Conservation (phyloP, 2,113 vertebrate species). For the Bostrychus sinensis region DNA sequence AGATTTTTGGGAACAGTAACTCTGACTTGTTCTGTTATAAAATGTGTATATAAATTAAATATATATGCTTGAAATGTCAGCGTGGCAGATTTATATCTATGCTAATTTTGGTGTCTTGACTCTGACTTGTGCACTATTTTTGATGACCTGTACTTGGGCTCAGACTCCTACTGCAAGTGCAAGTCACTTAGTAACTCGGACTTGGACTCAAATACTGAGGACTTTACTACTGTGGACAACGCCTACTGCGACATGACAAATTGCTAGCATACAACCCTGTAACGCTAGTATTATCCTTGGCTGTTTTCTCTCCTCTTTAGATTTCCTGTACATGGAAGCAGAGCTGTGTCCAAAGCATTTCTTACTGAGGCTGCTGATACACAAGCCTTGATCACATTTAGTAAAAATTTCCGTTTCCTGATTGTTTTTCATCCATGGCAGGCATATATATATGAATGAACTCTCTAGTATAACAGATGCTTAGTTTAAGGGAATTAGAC, state of each 20-base stretch:
- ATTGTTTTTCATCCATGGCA: conserved; percentile 24
- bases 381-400: conserved; percentile 12
- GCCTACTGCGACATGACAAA: conserved; percentile 20
- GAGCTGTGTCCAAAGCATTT: conserved; percentile 35
- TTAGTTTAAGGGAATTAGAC: conserved; percentile 45
- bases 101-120: too few relatives aligned
- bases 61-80: too few relatives aligned
- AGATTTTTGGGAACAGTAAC: too few relatives aligned
- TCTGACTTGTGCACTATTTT: too few relatives aligned
- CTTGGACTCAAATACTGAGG: conserved; percentile 25
- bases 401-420: conserved; percentile 15
- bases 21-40: too few relatives aligned
- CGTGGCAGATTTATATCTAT: too few relatives aligned
- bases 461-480: conserved; percentile 43
- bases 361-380: conserved; percentile 11
- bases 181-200: not conserved
- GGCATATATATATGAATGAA: conserved; percentile 21
- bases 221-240: too few relatives aligned
- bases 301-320: conserved; percentile 12
- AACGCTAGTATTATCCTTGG: conserved; percentile 9
- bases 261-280: not conserved
- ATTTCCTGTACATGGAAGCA: conserved; percentile 7
- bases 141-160: too few relatives aligned
- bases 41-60: too few relatives aligned
- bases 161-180: too few relatives aligned